Evolutionary conservation across 1,140 invertebrate species (phyloP), one percentile per base, ranked within the genome.

Genomic region (Phthorimaea operculella): DNA sequence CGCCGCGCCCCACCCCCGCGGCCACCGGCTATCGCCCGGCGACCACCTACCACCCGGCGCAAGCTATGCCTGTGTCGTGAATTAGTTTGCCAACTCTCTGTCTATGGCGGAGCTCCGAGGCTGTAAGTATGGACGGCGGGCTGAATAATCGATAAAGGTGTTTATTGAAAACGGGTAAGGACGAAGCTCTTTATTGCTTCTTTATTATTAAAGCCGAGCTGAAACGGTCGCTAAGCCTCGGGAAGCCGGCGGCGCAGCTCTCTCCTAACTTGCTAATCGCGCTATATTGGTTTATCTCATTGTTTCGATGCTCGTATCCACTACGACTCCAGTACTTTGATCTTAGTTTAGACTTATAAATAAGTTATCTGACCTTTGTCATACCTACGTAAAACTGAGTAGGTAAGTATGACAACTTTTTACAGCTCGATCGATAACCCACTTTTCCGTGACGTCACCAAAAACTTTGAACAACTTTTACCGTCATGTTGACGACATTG

Each of bases 81-180:
- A 82, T 84, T 84, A 84, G 80, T 84, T 82, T 81, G 77, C 76
- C 72, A 84, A 84, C 81, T 84, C 76, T 79, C 74, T 82, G 79
- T 84, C 79, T 82, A 81, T 82, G 77, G 76, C 79, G 80, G 74
- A 75, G 77, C 75, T 77, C 74, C 73, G 70, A 67, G 72, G 68
- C 78, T 83, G 81, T 84, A 82, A 82, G 81, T 82, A 83, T 82
- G 79, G 79, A 82, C 81, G 79, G 62, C 79, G 75, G 68, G 66
- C 79, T 82, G 81, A 84, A 84, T 84, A 84, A 84, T 84, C 81
- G 79, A 84, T 84, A 84, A 82, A 84, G 81, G 81, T 82, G 81
- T 84, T 84, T 84, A 83, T 84, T 84, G 79, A 84, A 84, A 84
- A 81, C 78, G 78, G 81, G 81, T 81, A 79, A 83, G 78, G 78